A percentile compares a stretch with the other conserved stretches of the same genome.
Evolutionary conservation across 2,113 vertebrate genomes (phyloP).

Genomic region (Gambusia holbrooki): DNA sequence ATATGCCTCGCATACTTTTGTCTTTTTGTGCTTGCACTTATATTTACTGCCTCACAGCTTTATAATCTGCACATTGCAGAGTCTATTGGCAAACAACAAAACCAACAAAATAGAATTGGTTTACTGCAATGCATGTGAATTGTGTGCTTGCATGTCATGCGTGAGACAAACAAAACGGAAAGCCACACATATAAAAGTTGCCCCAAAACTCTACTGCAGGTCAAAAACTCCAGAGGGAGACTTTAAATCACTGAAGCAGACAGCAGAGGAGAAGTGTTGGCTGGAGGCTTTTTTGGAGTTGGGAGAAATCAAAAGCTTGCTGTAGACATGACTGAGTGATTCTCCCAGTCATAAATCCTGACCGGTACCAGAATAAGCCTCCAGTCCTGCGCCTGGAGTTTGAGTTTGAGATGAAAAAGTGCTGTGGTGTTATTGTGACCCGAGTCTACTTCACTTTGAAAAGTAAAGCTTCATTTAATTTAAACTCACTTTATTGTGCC

Average conservation of each 20-base stretch:
- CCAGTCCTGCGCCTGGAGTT: conserved; percentile 6
- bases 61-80: neutral
- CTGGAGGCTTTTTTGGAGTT: conserved; percentile 24
- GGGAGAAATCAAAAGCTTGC: conserved; percentile 41
- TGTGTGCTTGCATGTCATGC: neutral
- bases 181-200: conserved; percentile 9
- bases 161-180: neutral
- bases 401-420: conserved; percentile 28
- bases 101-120: neutral
- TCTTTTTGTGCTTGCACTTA: neutral
- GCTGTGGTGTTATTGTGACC: neutral
- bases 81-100: neutral
- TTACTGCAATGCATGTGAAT: neutral
- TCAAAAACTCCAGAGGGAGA: conserved; percentile 18
- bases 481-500: neutral
- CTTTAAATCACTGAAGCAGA: conserved; percentile 43
- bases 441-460: conserved; percentile 7
- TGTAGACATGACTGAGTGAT: conserved; percentile 52
- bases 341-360: conserved; percentile 44
- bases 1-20: neutral
- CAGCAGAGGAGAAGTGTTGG: conserved; percentile 16
- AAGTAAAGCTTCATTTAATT: neutral
- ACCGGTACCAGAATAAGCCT: conserved; percentile 36
- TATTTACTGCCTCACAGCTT: neutral
- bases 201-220: conserved; percentile 1